Conservation (phyloP, 2,888 invertebrate genomes). For the Mimas tiliae region DNA sequence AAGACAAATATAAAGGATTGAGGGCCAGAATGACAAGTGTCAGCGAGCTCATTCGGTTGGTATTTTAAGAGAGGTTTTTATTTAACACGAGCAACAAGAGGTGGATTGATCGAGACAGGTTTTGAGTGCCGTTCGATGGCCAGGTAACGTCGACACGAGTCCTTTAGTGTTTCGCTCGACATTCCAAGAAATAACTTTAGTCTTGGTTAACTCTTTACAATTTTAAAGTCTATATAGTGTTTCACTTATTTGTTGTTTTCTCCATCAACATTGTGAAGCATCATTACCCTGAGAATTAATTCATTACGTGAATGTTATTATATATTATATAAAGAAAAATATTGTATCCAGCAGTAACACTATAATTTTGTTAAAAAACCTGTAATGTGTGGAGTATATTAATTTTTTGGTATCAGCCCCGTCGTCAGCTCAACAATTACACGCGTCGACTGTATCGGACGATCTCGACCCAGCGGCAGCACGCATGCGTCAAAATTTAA, state of each 20-base stretch:
- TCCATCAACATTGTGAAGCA: conserved; percentile 6
- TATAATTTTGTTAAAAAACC: conserved; percentile 49
- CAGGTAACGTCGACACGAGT: conserved; percentile 67
- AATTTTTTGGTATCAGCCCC: conserved; percentile 52
- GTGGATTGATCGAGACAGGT: conserved; percentile 84
- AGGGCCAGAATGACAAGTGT: conserved; percentile 83
- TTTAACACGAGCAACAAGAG: conserved; percentile 83
- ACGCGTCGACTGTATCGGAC: conserved; percentile 63
- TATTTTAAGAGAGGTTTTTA: conserved; percentile 82
- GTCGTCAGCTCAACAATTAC: conserved; percentile 61
- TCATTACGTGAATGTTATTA: conserved; percentile 30
- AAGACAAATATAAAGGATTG: conserved; percentile 85
- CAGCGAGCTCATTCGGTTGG: conserved; percentile 77
- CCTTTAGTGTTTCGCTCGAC: conserved; percentile 70
- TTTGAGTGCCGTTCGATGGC: conserved; percentile 79
- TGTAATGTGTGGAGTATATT: conserved; percentile 55
- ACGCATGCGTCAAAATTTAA: conserved; percentile 68
- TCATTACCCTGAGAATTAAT: conserved; percentile 33
- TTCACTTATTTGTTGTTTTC: conserved; percentile 15
- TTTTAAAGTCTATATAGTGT: conserved; percentile 25
- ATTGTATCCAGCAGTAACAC: conserved; percentile 46
- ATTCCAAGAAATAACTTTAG: conserved; percentile 71
- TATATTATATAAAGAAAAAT: conserved; percentile 37
- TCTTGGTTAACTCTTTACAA: conserved; percentile 70
- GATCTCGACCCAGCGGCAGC: conserved; percentile 50